These are phyloP conservation scores for Chalcis sispes DNA, from an alignment of 2,888 invertebrate genomes.

Conservation along the genomic window DNA sequence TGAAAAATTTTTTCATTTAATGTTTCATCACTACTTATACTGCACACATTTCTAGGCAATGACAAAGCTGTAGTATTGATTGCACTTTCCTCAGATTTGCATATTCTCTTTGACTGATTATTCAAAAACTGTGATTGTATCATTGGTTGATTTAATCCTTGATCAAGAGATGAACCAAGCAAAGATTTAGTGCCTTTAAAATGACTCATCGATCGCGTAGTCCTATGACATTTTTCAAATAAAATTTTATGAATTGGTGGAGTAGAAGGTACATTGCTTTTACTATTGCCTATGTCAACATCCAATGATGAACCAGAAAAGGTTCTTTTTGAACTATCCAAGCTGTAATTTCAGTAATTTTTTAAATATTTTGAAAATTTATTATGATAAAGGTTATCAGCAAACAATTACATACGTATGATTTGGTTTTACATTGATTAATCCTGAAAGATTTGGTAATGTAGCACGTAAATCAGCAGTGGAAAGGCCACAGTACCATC, in stretches of 20 bases:
- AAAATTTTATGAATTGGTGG: slow-evolving; percentile 70
- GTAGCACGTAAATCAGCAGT: slow-evolving; percentile 87
- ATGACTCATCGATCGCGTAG: slow-evolving; percentile 69
- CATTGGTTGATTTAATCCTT: slow-evolving; percentile 71
- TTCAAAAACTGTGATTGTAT: slow-evolving; percentile 63
- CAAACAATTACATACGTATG: slow-evolving; percentile 67
- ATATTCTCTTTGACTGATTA: slow-evolving; percentile 71
- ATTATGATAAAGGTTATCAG: slow-evolving; percentile 21
- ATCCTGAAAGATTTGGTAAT: slow-evolving; percentile 83
- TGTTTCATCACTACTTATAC: slow-evolving; percentile 69
- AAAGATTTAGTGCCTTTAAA: slow-evolving; percentile 68
- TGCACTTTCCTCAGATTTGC: slow-evolving; percentile 73
- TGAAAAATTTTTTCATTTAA: slow-evolving; percentile 65
- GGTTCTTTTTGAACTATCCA: slow-evolving; percentile 74
- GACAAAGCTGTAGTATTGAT: slow-evolving; percentile 69
- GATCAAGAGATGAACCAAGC: slow-evolving; percentile 73
- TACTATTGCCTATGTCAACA: slow-evolving; percentile 67
- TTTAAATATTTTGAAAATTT: slow-evolving; percentile 3
- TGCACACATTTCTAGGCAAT: slow-evolving; percentile 65
- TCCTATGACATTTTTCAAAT: slow-evolving; percentile 70
- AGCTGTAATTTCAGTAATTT: slow-evolving; percentile 60
- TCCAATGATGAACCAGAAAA: slow-evolving; percentile 75
- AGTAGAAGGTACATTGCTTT: slow-evolving; percentile 66
- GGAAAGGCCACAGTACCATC: slow-evolving; percentile 85
- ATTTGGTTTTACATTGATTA: slow-evolving; percentile 77